Evolutionary conservation across 2,888 invertebrate species (phyloP), one percentile per base, ranked within the genome.

Genomic region (Fragum fragum): DNA sequence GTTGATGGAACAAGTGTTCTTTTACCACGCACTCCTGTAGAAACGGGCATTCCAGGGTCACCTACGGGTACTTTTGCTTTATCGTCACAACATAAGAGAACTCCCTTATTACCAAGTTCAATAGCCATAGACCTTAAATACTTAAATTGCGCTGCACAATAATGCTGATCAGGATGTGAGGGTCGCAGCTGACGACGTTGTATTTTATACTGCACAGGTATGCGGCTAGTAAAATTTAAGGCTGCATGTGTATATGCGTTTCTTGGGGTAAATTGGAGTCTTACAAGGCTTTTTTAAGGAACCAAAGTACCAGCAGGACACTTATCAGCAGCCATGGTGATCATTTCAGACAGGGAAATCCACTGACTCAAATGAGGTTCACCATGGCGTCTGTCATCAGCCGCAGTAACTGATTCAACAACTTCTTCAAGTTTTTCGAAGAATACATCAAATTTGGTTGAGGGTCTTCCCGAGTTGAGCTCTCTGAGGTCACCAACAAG

Each of bases 151-250:
- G 84, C 83, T 71, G 42, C 57, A 66, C 84, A 84, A 57, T 74
- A 86, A 68, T 86, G 82, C 0, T 77, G 57, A 74, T 87, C 85
- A 23, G 68, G 47, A 71, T 87, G 88, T 18, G 5, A 1, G 0
- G 39, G 23, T 52, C 85, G 21, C 1, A 88, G 69, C 57, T 85
- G 88, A 3, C 87, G 52, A 14, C 81, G 29, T 59, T 86, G 82
- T 18, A 88, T 80, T 74, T 87, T 85, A 66, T 83, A 81, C 61
- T 88, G 88, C 1, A 85, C 75, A 23, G 74, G 16, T 21, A 88
- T 23, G 7, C 61, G 36, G 3, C 72, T 72, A 16, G 83, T 85
- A 39, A 87, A 87, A 26, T 63, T 78, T 52, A 59, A 59, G 7
- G 86, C 85, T 66, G 76, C 47, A 6, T 57, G 69, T 0, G 70